Base-by-base conservation (phyloP, 2,888 invertebrate species). In the Calliopum simillimum region DNA sequence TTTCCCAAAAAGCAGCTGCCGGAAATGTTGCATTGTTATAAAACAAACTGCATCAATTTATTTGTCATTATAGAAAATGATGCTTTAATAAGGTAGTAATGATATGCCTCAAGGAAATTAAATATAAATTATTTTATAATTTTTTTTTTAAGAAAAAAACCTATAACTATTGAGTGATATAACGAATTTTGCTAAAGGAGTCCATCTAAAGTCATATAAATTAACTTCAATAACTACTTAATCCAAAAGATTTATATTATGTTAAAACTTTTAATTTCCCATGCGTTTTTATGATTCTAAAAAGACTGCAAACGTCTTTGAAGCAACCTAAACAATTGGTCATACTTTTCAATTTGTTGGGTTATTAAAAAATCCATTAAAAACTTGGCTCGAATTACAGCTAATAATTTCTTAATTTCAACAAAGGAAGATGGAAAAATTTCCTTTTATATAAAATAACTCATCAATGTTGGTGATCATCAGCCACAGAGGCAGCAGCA, bases 391-490 rank as follows among this genome's bases (percentile, higher is more conserved):
- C 21, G 25, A 23, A 43, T 8, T 21, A 41, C 19, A 23, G n/a
- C 43, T 44, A 66, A 66, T 66, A 66, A 66, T 66, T 56, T 55
- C 65, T 66, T 66, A 55, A 66, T 66, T 66, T 46, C 33, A 33
- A 33, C 33, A 33, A 33, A 33, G 33, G 33, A 33, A 33, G 8
- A 6, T 1, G 23, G 46, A 55, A 44, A 56, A 66, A 55, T 55
- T 66, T 53, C 43, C 65, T 55, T 14, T 19, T 16, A 16, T 44
- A 44, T 16, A 44, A 44, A 55, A 53, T 43, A 53, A 53, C 65
- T 55, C 44, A 66, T 53, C 65, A 55, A 43, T 51, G 53, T 51
- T 64, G 21, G 64, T 44, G 41, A 53, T 41, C 53, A 64, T 53
- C 43, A 53, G 19, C 33, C 33, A 11, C 49, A 14, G 33, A n/a